Base-by-base conservation (phyloP, 2,113 vertebrate genomes). In the Dendropsophus ebraccatus region DNA sequence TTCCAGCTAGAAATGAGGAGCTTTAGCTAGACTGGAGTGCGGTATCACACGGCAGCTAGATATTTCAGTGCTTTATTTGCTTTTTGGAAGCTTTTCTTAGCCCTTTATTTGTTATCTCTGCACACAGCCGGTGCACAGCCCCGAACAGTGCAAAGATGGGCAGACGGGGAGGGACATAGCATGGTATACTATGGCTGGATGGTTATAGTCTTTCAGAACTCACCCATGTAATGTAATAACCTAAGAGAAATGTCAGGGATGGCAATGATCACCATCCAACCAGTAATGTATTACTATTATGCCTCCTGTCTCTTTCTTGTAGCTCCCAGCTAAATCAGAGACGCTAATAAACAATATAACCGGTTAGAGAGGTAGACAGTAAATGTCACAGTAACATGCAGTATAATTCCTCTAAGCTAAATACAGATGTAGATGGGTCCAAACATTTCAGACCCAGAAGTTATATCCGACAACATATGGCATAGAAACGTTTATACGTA, bases 51-150 rank as follows among this genome's bases (percentile, higher is more conserved):
- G 25, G 30, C 60, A 52, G 84, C 62, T 86, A 80, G 80, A 80
- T 16, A 52, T 86, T 80, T 79, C 76, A 86, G 58, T 78, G 74
- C 47, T 58, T 81, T 73, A 50, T 60, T 69, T 56, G 76, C 37
- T 81, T 81, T 58, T 81, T 86, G 84, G 76, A 35, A 14, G 16
- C 37, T 30, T 86, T 73, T 80, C 84, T 80, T 67, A 72, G 76
- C 76, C 37, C 37, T 41, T 73, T 37, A 84, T 23, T 73, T 86
- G 76, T 86, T 86, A 81, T 86, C 84, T 72, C 65, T 32, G 21
- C 52, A 54, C 65, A 70, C 84, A 86, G 84, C 84, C 73, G 76
- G 76, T 86, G 49, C 56, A 69, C 65, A 60, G 76, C 35, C n/a
- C 62, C 58, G 60, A 70, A 79, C 32, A 76, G 72, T 5, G 41